These are phyloP conservation scores for Aradus depressus DNA, from an alignment of 2,888 invertebrate species.

Conservation along the genomic window DNA sequence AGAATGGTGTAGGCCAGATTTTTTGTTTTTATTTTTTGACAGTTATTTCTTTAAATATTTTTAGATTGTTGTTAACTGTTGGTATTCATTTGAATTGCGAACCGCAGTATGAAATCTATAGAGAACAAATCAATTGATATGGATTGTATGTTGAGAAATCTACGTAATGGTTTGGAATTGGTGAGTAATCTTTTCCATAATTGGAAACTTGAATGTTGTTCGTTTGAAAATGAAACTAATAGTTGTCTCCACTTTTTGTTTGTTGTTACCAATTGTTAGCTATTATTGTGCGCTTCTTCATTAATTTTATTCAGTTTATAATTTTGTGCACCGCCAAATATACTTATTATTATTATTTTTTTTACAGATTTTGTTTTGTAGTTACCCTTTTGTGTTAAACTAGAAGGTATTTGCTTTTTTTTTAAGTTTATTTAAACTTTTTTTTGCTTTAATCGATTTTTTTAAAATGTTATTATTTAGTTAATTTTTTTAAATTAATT, in stretches of 20 bases:
- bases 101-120: no score
- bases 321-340: constrained; percentile 4
- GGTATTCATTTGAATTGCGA: no score
- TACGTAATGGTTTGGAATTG: constrained; percentile 33
- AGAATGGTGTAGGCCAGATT: no score
- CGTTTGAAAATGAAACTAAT: background rate
- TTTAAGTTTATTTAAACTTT: background rate
- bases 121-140: no score
- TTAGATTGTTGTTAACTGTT: no score
- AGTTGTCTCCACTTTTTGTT: constrained; percentile 2
- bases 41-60: no score
- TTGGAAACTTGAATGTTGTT: no score
- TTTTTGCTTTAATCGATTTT: background rate
- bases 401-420: constrained; percentile 13
- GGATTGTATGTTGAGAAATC: constrained; percentile 26
- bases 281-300: constrained; percentile 9
- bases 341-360: constrained; percentile 3
- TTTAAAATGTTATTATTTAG: background rate
- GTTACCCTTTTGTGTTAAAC: constrained; percentile 3
- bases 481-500: background rate
- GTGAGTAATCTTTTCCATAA: constrained; percentile 19
- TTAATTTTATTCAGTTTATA: constrained; percentile 10
- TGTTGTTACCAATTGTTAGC: background rate
- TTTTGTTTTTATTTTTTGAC: no score
- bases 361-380: constrained; percentile 17